Evolutionary conservation across 2,888 invertebrate species (phyloP), one percentile per base, ranked within the genome.

Genomic region (Hydriomena furcata): DNA sequence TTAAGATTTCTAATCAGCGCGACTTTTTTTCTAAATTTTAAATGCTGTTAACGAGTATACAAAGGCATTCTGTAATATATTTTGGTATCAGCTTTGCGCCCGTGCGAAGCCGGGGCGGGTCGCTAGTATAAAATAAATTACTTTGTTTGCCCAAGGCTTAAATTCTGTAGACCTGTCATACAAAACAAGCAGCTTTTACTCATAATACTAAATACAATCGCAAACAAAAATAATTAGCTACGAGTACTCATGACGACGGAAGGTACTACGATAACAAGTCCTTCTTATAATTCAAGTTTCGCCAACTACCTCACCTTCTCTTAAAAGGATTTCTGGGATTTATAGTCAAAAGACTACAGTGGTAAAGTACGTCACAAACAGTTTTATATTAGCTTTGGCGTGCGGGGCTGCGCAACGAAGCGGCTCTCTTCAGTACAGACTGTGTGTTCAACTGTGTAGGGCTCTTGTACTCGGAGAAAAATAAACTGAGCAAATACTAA

Each of bases 401-500:
- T 65, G 60, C 68, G 62, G 61, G 59, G 60, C 65, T 71, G 75
- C 66, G 68, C 77, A 76, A 67, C 71, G 75, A 70, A 73, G 78
- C 77, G 70, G 78, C 71, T 76, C 76, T 71, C 80, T 79, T 71
- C 73, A 79, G 70, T 72, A 72, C 75, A 78, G 76, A 66, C 80
- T 76, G 79, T 84, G 74, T 85, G 76, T 81, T 79, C 76, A 75
- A 74, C 73, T 80, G 70, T 80, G 70, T 71, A 85, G 81, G 70
- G 79, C 79, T 61, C 81, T 82, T 71, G 65, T 66, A 71, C 75
- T 74, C 63, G 66, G 69, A 71, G 82, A 76, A 84, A 85, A 84
- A 84, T 83, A 84, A 84, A 82, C 81, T 81, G 82, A 77, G 74
- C 78, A 85, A 86, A 85, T 79, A 84, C 76, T 72, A 73, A 67